Evolutionary conservation across 1,140 invertebrate species (phyloP).

Genomic region (Hypothenemus hampei): DNA sequence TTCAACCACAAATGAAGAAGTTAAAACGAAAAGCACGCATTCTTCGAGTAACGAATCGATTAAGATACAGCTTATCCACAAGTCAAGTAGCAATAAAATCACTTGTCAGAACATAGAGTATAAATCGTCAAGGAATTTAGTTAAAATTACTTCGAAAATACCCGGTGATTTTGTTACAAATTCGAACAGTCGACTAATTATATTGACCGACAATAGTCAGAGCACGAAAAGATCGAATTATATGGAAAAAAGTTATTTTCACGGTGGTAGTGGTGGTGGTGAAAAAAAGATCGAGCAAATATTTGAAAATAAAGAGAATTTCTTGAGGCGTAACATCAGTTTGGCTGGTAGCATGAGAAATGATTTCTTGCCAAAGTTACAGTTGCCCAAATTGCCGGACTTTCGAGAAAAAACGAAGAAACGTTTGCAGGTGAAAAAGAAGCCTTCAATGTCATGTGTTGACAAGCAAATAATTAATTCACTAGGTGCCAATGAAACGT

Average conservation of each 20-base stretch:
- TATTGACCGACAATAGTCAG: background rate
- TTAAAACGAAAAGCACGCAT: background rate
- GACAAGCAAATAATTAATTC: constrained; percentile 12
- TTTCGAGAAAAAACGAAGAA: background rate
- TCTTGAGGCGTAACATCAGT: background rate
- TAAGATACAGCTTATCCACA: constrained; percentile 22
- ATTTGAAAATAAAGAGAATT: constrained; percentile 7
- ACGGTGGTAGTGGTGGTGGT: too few relatives aligned
- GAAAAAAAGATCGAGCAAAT: constrained; percentile 1
- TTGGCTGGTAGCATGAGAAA: background rate
- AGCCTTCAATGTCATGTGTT: background rate
- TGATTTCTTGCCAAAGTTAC: background rate
- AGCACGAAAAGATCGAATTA: too few relatives aligned
- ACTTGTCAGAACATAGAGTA: constrained; percentile 20
- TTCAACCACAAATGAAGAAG: background rate
- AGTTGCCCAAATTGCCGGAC: background rate
- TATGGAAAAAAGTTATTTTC: too few relatives aligned
- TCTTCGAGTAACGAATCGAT: background rate
- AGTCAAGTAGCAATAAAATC: constrained; percentile 16
- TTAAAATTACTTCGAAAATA: constrained; percentile 26
- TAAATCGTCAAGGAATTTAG: constrained; percentile 15
- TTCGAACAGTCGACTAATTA: background rate
- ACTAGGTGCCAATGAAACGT: too few relatives aligned
- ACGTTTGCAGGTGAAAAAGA: background rate
- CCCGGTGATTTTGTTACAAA: too few relatives aligned